phyloP scores from a whole-genome alignment of 2,113 vertebrate genomes.

The Cyprinus carpio region DNA sequence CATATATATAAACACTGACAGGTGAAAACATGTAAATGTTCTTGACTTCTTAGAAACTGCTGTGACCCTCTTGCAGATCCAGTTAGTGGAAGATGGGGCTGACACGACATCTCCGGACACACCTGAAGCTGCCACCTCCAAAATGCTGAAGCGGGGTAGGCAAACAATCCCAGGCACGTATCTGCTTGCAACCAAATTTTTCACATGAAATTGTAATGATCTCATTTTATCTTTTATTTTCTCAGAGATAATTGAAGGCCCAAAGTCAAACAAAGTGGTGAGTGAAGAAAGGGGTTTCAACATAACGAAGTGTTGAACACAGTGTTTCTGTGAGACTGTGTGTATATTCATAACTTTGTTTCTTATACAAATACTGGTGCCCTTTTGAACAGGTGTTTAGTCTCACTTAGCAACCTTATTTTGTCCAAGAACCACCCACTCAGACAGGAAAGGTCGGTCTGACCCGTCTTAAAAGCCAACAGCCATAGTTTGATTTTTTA shows the following conservation, averaged over 20 bases:
- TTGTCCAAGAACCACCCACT: not conserved
- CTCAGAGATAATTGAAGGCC: conserved; percentile 53
- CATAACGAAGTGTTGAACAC: too few relatives aligned
- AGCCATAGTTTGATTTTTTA: not conserved
- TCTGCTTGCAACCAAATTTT: not conserved
- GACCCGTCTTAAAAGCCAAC: not conserved
- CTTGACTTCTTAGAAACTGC: not conserved
- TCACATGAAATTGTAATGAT: not conserved
- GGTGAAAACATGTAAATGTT: not conserved
- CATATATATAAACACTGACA: conserved; percentile 10
- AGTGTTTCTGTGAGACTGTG: not conserved
- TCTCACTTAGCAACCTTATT: not conserved
- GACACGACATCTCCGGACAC: conserved; percentile 96
- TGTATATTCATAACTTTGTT: not conserved
- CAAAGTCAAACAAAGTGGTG: conserved; percentile 57
- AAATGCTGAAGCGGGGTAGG: conserved; percentile 88
- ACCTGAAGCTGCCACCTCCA: conserved; percentile 82
- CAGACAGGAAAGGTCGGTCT: not conserved
- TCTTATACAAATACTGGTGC: not conserved
- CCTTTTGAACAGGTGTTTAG: conserved; percentile 6
- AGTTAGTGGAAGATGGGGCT: conserved; percentile 90
- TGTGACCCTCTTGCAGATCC: conserved; percentile 78
- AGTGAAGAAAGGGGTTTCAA: conserved; percentile 24
- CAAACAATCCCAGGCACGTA: not conserved
- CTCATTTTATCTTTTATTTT: conserved; percentile 9